These are phyloP conservation scores for Oasisia sp. DNA, from an alignment of 2,888 invertebrate species.

Conservation along the genomic window DNA sequence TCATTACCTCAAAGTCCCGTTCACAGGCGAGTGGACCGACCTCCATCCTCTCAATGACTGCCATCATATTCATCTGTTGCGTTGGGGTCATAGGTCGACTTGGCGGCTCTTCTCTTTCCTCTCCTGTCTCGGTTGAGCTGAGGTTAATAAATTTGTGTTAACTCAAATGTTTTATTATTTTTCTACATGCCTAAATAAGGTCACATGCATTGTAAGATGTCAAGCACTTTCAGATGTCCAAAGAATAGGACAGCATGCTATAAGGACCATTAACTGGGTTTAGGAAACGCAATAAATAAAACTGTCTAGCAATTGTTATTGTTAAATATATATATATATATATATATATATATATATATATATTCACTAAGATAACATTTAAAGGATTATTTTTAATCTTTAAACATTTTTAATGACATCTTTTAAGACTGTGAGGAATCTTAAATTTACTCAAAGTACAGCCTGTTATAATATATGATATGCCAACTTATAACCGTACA, in stretches of 20 bases:
- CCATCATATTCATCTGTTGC: constrained; percentile 65
- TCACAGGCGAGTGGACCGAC: constrained; percentile 29
- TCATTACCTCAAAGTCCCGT: constrained; percentile 59
- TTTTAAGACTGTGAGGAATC: too few relatives aligned
- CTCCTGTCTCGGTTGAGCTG: not conserved
- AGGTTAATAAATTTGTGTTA: not conserved
- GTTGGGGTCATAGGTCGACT: constrained; percentile 64
- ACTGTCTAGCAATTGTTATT: not conserved
- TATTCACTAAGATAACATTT: too few relatives aligned
- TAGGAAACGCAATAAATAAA: not conserved
- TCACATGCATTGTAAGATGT: not conserved
- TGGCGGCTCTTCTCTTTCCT: constrained; percentile 21
- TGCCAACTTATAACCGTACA: too few relatives aligned
- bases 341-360: too few relatives aligned
- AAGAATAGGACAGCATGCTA: too few relatives aligned
- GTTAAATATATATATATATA: too few relatives aligned
- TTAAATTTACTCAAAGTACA: too few relatives aligned
- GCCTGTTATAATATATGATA: too few relatives aligned
- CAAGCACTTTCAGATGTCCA: too few relatives aligned
- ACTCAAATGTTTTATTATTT: not conserved
- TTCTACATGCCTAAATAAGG: not conserved
- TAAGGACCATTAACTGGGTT: not conserved
- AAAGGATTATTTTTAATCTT: too few relatives aligned
- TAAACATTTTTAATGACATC: too few relatives aligned
- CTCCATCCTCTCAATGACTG: constrained; percentile 56